Conservation (phyloP, 2,113 vertebrate genomes). For the Pomatostomus ruficeps region DNA sequence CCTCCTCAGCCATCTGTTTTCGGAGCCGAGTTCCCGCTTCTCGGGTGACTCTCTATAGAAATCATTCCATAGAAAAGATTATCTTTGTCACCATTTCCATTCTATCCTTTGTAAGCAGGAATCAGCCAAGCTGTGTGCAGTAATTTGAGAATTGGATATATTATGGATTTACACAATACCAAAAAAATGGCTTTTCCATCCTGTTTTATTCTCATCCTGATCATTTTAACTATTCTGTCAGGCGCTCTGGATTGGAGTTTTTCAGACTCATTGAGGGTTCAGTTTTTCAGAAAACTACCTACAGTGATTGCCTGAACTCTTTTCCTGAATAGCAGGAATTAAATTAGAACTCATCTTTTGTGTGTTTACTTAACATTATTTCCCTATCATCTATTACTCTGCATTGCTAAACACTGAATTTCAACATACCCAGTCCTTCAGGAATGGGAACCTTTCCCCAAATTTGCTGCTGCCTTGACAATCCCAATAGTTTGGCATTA, state of each 20-base stretch:
- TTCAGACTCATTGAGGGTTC: not conserved
- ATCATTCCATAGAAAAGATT: not conserved
- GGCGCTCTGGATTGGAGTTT: not conserved
- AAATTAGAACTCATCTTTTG: not conserved
- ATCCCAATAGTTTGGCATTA: not conserved
- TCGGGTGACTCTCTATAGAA: constrained; percentile 11
- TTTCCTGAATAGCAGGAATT: not conserved
- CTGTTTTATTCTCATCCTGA: not conserved
- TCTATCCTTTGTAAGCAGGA: constrained; percentile 24
- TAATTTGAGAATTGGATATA: constrained; percentile 24
- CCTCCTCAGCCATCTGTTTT: constrained; percentile 43
- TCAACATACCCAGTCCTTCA: not conserved
- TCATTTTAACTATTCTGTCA: not conserved
- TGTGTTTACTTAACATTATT: not conserved
- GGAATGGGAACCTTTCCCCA: not conserved
- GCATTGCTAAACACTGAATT: not conserved
- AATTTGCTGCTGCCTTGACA: not conserved
- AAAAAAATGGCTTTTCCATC: not conserved
- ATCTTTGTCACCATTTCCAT: constrained; percentile 41
- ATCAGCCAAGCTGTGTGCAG: not conserved
- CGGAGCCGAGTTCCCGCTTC: not conserved
- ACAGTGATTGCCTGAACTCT: not conserved
- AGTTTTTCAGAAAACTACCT: not conserved
- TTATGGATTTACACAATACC: constrained; percentile 25
- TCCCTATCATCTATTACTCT: not conserved